Evolutionary conservation across 2,113 vertebrate species (phyloP).

Genomic region (Phaethornis superciliosus): DNA sequence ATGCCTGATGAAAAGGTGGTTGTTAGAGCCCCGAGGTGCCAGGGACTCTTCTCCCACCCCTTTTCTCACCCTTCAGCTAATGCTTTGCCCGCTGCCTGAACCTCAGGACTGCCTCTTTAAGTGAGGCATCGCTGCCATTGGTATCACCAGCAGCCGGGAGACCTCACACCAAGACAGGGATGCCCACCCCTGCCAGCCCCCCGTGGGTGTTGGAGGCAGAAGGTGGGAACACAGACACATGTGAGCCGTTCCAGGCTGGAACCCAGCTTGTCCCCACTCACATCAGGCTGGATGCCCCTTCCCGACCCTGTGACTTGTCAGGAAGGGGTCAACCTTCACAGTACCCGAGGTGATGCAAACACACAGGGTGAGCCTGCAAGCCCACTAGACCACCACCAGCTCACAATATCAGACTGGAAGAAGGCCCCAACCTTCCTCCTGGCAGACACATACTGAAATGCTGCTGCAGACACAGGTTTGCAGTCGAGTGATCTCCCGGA

Average conservation of each 20-base stretch:
- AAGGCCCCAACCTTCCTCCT: not conserved
- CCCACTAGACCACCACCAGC: not conserved
- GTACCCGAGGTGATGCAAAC: not conserved
- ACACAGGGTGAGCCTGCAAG: not conserved
- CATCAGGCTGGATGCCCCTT: not conserved
- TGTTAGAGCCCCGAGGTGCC: slow-evolving; percentile 63
- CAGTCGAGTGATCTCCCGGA: not conserved
- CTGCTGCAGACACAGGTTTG: not conserved
- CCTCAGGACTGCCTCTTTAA: not conserved
- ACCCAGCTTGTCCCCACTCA: not conserved
- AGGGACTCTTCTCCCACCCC: slow-evolving; percentile 72
- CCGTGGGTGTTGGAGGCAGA: accelerated
- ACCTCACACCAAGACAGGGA: accelerated
- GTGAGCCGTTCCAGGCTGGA: not conserved
- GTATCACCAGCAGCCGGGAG: not conserved
- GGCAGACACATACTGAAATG: not conserved
- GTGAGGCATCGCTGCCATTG: not conserved
- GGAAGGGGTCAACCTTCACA: not conserved
- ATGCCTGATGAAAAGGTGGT: slow-evolving; percentile 63
- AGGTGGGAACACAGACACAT: not conserved
- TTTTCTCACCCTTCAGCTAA: slow-evolving; percentile 57
- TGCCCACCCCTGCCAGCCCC: not conserved
- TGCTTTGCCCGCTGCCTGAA: not conserved
- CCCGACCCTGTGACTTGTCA: not conserved
- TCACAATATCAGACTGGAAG: not conserved